Conservation (phyloP, 2,113 vertebrate genomes). For the Dromaius novaehollandiae region DNA sequence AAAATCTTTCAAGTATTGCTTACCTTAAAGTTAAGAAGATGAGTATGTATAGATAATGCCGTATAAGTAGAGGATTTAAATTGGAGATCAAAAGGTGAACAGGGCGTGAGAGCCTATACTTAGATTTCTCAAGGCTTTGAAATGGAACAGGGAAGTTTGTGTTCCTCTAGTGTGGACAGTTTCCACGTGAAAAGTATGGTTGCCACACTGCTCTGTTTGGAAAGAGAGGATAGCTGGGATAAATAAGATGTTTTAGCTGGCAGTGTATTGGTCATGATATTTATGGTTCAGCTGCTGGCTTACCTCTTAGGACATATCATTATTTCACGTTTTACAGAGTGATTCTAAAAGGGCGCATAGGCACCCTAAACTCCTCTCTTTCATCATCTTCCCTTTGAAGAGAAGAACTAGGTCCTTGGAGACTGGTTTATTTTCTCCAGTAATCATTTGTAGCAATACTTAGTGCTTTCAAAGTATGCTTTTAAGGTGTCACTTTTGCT, state of each 20-base stretch:
- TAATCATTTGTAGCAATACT: not conserved
- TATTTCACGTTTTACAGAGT: not conserved
- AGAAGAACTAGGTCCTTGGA: not conserved
- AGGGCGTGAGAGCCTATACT: not conserved
- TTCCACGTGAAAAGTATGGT: not conserved
- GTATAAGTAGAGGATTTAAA: not conserved
- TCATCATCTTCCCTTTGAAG: not conserved
- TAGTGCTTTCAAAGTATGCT: not conserved
- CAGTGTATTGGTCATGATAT: not conserved
- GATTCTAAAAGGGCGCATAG: not conserved
- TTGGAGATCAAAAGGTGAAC: not conserved
- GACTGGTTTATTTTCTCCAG: not conserved
- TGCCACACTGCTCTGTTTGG: not conserved
- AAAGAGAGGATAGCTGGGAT: not conserved
- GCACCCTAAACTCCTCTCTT: not conserved
- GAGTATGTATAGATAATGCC: not conserved
- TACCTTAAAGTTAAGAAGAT: not conserved
- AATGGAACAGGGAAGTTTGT: not conserved
- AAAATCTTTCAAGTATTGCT: not conserved
- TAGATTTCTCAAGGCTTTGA: not conserved
- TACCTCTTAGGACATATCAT: not conserved
- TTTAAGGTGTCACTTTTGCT: slow-evolving; percentile 13
- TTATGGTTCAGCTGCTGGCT: not conserved
- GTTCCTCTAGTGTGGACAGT: accelerated
- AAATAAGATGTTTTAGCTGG: not conserved